Evolutionary conservation across 2,797 vertebrate species (phyloP).

Genomic region (Microctenopoma steveboyesi): DNA sequence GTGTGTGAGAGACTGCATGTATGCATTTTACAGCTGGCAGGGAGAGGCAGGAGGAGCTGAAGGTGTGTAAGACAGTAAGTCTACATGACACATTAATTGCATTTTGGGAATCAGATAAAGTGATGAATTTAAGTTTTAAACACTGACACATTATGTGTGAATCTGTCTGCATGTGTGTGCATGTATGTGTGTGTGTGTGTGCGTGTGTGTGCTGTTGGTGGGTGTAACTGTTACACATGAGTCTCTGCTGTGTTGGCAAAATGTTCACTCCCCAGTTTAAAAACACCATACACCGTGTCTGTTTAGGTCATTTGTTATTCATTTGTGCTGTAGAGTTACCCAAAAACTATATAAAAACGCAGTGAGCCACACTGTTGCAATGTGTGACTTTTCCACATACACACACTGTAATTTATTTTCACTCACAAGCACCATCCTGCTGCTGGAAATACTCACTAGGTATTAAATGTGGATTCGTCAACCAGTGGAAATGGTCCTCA

Average conservation of each 20-base stretch:
- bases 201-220: not conserved
- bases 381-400: too few relatives aligned
- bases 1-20: constrained; percentile 70
- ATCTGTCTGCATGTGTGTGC: constrained; percentile 1
- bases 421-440: not conserved
- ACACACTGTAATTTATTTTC: too few relatives aligned
- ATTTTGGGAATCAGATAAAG: not conserved
- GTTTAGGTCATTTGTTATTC: too few relatives aligned
- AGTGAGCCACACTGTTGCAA: too few relatives aligned
- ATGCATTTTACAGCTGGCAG: constrained; percentile 57
- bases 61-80: constrained; percentile 1
- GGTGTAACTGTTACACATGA: constrained; percentile 41
- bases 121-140: not conserved
- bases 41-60: not conserved
- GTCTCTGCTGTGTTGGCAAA: constrained; percentile 17
- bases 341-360: not conserved
- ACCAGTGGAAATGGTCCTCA: not conserved
- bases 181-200: not conserved
- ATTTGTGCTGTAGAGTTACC: not conserved
- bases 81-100: constrained; percentile 7
- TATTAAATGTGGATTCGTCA: not conserved
- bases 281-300: not conserved
- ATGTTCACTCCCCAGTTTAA: not conserved
- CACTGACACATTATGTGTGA: not conserved
- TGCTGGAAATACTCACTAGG: not conserved